A percentile compares a stretch with the other conserved stretches of the same genome.
phyloP scores from a whole-genome alignment of 2,113 vertebrate species.

The Tricholaema leucomelas region DNA sequence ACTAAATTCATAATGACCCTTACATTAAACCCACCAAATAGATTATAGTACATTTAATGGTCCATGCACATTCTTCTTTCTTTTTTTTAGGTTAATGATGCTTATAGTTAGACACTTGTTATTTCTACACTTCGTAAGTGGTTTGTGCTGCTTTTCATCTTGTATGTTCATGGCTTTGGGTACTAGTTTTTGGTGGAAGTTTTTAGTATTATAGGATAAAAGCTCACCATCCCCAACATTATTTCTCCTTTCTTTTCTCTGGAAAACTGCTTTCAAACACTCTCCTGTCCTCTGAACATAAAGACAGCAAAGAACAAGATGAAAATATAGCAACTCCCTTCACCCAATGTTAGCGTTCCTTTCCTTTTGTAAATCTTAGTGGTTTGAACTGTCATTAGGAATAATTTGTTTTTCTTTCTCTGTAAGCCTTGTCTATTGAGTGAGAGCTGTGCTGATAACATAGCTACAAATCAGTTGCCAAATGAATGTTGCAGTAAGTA shows the following conservation, averaged over 20 bases:
- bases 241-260: not conserved
- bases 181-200: not conserved
- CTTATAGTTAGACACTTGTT: not conserved
- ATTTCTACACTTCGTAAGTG: not conserved
- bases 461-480: not conserved
- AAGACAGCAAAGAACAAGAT: not conserved
- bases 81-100: not conserved
- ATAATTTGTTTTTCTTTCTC: not conserved
- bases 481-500: constrained; percentile 10
- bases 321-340: not conserved
- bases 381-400: constrained; percentile 5
- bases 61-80: not conserved
- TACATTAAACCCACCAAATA: constrained; percentile 17
- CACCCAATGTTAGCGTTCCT: not conserved
- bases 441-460: not conserved
- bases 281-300: not conserved
- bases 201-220: not conserved
- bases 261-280: constrained; percentile 11
- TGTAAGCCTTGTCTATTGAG: not conserved
- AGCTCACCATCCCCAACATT: not conserved
- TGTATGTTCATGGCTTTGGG: not conserved
- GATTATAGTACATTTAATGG: not conserved
- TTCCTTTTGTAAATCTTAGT: not conserved
- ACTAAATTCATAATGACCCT: constrained; percentile 22
- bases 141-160: constrained; percentile 7